Base-by-base conservation (phyloP, 2,113 vertebrate species). In the Zapornia atra region DNA sequence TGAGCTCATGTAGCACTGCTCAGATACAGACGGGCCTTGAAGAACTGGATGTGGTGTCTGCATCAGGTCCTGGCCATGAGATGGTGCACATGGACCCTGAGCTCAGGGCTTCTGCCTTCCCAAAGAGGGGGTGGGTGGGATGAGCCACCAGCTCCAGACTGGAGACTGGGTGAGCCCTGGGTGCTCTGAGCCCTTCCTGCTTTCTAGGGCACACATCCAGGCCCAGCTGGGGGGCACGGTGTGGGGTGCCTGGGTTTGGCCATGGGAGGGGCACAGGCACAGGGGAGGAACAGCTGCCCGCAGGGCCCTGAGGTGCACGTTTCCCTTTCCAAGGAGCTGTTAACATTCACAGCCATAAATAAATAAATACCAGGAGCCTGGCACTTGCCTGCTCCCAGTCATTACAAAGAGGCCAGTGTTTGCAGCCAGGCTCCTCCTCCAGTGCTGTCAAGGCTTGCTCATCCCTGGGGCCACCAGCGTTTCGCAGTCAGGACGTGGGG, bases 181-280 rank as follows among this genome's bases (percentile, higher is more conserved):
- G 20, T 68, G 25, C 61, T 25, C 38, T 11, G 79, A 46, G 46
- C 70, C 70, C 71, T 63, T n/a, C 28, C 15, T 53, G 59, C 21
- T 7, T 33, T 40, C 8, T 63, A 15, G 28, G 42, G 28, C 71
- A 24, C 5, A 1, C 0, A 1, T 29, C 40, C 68, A 76, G 48
- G 36, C 26, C 15, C 1, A 5, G 3, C 16, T 28, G 25, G 26
- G 48, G 50, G 12, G 3, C 56, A 65, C 1, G 1, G 26, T 15
- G 20, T 56, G 28, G 29, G 19, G 17, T 57, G 29, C 46, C 22
- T 1, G 38, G 33, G 9, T n/a, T 28, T 29, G 42, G 9, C 46
- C 0, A 0, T 5, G 8, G 17, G 50, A 54, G 17, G 18, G 66
- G 4, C 2, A 1, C n/a, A 31, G 68, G 53, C 44, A 29, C 18